Percentiles rank a stretch among this genome's conserved stretches.
These are phyloP conservation scores for Diachasma alloeum DNA, from an alignment of 1,140 invertebrate genomes.

Conservation along the genomic window DNA sequence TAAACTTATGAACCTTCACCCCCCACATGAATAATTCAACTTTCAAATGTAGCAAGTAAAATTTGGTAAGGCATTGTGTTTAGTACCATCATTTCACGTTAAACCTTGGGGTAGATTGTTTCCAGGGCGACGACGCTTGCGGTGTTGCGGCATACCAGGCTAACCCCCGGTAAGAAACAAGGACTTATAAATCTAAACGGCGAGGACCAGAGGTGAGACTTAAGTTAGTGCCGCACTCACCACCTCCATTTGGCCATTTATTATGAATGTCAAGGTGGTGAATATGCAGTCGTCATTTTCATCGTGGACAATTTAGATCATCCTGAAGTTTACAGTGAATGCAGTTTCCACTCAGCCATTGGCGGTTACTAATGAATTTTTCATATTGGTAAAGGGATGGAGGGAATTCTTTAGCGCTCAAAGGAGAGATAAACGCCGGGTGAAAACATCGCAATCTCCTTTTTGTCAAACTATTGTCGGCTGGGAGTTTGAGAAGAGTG, in stretches of 20 bases:
- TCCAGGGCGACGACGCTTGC: neutral
- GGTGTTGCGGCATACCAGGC: neutral
- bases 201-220: constrained; percentile 13
- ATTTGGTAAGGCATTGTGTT: too few species aligned
- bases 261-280: constrained; percentile 25
- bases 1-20: too few species aligned
- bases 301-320: neutral
- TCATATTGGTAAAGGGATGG: neutral
- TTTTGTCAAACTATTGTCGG: constrained; percentile 34
- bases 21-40: too few species aligned
- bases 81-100: neutral
- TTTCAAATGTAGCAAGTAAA: too few species aligned
- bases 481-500: constrained; percentile 9
- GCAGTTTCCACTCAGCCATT: neutral
- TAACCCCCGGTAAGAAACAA: neutral
- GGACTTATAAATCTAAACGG: constrained; percentile 29
- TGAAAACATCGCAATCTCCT: constrained; percentile 28
- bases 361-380: neutral
- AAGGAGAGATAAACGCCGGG: neutral
- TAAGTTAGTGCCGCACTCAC: constrained; percentile 27
- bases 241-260: constrained; percentile 32
- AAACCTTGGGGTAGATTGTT: neutral
- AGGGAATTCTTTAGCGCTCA: neutral
- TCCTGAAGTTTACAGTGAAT: neutral
- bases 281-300: neutral